Evolutionary conservation across 2,113 vertebrate genomes (phyloP).

Genomic region (Hyperoodon ampullatus): DNA sequence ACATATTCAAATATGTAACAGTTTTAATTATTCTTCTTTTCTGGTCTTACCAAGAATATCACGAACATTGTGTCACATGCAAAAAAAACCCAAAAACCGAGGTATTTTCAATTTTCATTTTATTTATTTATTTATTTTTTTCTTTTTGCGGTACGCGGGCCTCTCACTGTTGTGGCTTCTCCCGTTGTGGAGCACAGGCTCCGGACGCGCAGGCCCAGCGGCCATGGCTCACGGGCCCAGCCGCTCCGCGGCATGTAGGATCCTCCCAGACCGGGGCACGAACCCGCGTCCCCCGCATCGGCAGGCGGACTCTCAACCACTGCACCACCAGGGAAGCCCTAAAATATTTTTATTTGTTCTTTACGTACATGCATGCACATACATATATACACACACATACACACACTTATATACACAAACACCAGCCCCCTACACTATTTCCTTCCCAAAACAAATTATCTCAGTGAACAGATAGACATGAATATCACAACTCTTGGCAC

Average conservation of each 20-base stretch:
- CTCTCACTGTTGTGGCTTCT: too few relatives aligned
- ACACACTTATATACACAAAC: background rate
- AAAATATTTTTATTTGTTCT: background rate
- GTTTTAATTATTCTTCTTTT: background rate
- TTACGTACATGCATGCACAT: background rate
- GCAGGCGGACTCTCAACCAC: too few relatives aligned
- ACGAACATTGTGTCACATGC: background rate
- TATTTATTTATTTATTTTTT: too few relatives aligned
- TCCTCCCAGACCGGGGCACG: fast-evolving
- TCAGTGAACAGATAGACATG: background rate
- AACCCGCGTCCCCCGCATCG: too few relatives aligned
- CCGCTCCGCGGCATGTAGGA: too few relatives aligned
- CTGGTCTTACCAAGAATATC: background rate
- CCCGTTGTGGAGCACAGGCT: too few relatives aligned
- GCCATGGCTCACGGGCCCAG: too few relatives aligned
- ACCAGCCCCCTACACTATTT: background rate
- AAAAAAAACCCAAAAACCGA: background rate
- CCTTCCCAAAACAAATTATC: background rate
- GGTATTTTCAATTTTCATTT: background rate
- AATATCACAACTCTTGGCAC: background rate
- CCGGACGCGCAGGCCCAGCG: too few relatives aligned
- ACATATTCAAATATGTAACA: background rate
- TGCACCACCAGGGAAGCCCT: too few relatives aligned
- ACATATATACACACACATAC: background rate
- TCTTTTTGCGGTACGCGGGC: too few relatives aligned